These are phyloP conservation scores for Oryzias celebensis DNA, from an alignment of 2,113 vertebrate genomes.

Conservation along the genomic window DNA sequence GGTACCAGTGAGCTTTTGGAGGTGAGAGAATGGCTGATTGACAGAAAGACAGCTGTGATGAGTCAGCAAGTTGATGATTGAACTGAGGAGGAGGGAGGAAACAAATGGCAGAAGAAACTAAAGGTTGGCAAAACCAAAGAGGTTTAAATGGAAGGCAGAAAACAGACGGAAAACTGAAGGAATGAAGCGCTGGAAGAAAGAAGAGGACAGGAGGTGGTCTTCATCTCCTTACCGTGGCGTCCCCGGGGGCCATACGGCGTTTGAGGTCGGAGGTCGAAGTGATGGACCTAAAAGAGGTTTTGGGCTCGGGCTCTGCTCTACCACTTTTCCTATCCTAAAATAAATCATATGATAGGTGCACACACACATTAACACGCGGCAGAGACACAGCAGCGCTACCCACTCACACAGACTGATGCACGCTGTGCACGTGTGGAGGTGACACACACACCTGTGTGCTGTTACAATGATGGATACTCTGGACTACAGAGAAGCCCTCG, in stretches of 20 bases:
- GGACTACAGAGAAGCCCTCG: no score
- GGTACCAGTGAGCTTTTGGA: constrained; percentile 21
- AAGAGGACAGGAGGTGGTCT: constrained; percentile 67
- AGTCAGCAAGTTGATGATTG: constrained; percentile 29
- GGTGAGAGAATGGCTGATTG: constrained; percentile 18
- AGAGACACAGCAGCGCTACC: constrained; percentile 25
- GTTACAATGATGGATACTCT: no score
- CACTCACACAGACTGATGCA: not conserved
- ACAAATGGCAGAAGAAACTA: not conserved
- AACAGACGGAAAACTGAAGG: constrained; percentile 2
- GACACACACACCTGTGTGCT: not conserved
- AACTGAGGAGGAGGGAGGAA: constrained; percentile 1
- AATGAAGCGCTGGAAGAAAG: not conserved
- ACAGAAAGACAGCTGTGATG: constrained; percentile 18
- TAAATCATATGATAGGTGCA: constrained; percentile 78
- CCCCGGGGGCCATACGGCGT: constrained; percentile 94
- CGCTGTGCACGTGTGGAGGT: not conserved
- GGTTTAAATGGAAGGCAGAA: not conserved
- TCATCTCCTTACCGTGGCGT: constrained; percentile 91
- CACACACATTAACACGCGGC: constrained; percentile 55
- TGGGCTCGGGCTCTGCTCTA: constrained; percentile 95
- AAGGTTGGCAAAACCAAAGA: not conserved
- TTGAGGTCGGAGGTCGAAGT: constrained; percentile 95
- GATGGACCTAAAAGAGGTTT: constrained; percentile 97
- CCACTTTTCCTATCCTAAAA: constrained; percentile 99